These are phyloP conservation scores for Myotis findleyi DNA, from an alignment of 2,797 vertebrate genomes.

Conservation along the genomic window DNA sequence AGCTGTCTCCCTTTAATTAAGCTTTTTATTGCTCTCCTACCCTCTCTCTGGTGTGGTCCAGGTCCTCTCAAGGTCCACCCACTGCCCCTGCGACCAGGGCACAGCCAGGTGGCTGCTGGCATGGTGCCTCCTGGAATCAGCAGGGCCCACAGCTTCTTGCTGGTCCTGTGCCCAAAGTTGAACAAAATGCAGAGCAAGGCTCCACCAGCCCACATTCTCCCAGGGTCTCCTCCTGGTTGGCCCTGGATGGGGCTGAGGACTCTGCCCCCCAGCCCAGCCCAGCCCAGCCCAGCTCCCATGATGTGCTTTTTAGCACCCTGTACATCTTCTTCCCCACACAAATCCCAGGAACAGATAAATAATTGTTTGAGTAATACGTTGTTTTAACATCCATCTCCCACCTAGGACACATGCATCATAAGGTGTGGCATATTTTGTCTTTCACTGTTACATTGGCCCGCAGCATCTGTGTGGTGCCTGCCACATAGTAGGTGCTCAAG, in stretches of 20 bases:
- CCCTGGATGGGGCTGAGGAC: background rate
- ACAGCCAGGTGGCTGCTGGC: slow-evolving; percentile 56
- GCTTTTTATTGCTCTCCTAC: slow-evolving; percentile 58
- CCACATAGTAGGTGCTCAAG: background rate
- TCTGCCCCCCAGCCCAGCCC: background rate
- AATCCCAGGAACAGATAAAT: background rate
- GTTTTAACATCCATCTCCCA: background rate
- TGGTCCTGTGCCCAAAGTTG: background rate
- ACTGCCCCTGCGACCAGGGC: slow-evolving; percentile 62
- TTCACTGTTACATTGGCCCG: too few relatives aligned
- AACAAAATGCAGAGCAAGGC: background rate
- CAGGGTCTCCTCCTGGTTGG: background rate
- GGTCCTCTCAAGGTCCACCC: slow-evolving; percentile 64
- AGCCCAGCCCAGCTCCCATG: background rate
- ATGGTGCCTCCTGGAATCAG: slow-evolving; percentile 31
- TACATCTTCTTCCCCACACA: background rate
- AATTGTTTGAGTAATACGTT: background rate
- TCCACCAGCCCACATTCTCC: background rate
- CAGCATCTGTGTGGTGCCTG: accelerated
- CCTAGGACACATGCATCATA: background rate
- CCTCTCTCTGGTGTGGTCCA: slow-evolving; percentile 74
- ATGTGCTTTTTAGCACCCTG: background rate
- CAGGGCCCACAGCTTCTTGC: background rate
- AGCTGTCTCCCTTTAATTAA: slow-evolving; percentile 64
- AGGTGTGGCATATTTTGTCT: background rate